phyloP scores from a whole-genome alignment of 2,888 invertebrate species.

The Drosophila nr. fundita region DNA sequence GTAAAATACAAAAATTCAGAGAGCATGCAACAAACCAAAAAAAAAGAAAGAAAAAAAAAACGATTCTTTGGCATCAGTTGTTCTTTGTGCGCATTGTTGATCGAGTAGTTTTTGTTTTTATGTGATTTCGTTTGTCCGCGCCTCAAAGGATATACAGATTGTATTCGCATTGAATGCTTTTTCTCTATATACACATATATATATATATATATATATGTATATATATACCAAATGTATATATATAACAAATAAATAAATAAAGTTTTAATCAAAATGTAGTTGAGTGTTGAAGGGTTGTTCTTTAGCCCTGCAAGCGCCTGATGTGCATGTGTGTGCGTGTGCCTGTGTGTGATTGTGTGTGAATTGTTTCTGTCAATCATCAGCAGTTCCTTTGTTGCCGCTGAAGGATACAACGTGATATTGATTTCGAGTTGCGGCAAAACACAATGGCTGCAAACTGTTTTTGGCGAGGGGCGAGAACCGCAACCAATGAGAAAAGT shows the following conservation, averaged over 20 bases:
- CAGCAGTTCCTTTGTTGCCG: constrained; percentile 75
- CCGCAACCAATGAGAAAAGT: constrained; percentile 74
- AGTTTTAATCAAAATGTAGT: constrained; percentile 80
- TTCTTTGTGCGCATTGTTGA: constrained; percentile 72
- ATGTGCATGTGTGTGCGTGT: constrained; percentile 18
- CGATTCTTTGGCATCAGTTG: constrained; percentile 63
- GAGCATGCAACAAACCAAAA: constrained; percentile 31
- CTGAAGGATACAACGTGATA: constrained; percentile 79
- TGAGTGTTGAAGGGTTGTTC: constrained; percentile 79
- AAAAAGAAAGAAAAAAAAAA: constrained; percentile 47
- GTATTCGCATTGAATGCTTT: constrained; percentile 43
- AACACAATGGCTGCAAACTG: constrained; percentile 59
- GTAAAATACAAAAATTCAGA: constrained; percentile 23
- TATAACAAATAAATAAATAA: constrained; percentile 68
- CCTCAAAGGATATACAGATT: constrained; percentile 68
- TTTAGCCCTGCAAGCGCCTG: constrained; percentile 19
- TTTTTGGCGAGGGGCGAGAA: constrained; percentile 30
- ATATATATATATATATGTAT: constrained; percentile 10
- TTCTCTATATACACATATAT: neutral
- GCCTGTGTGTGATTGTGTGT: constrained; percentile 31
- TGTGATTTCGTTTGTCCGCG: constrained; percentile 45
- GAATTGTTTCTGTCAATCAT: constrained; percentile 81
- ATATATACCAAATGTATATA: neutral
- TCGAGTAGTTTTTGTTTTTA: constrained; percentile 67
- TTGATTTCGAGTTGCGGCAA: constrained; percentile 73